Evolutionary conservation across 2,797 vertebrate species (phyloP).

Genomic region (Enteromius fasciolatus): DNA sequence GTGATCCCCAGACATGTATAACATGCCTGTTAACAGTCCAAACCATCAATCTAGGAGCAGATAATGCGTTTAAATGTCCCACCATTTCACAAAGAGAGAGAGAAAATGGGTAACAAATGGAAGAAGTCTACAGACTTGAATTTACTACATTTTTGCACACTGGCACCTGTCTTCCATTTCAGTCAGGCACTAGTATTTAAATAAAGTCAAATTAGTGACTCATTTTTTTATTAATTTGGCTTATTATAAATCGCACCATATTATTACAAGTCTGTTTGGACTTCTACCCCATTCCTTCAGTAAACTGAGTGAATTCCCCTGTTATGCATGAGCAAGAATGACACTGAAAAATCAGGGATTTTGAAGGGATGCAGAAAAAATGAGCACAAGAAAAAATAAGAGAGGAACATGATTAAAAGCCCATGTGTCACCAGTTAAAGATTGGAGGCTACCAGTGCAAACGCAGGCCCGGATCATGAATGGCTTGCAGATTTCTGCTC

Average conservation of each 20-base stretch:
- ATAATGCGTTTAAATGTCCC: constrained; percentile 38
- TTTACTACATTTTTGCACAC: neutral
- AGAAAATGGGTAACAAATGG: neutral
- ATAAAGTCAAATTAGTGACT: neutral
- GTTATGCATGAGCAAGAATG: neutral
- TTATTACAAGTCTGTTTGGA: neutral
- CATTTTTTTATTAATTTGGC: neutral
- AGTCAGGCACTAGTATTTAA: neutral
- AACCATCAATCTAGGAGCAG: constrained; percentile 60
- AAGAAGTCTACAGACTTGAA: neutral
- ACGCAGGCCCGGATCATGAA: constrained; percentile 47
- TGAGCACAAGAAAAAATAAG: constrained; percentile 7
- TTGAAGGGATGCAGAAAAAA: constrained; percentile 25
- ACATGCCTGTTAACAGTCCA: constrained; percentile 63
- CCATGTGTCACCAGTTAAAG: constrained; percentile 69
- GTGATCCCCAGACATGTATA: constrained; percentile 58
- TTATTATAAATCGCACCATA: neutral
- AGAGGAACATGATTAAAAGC: constrained; percentile 63
- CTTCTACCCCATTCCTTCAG: neutral
- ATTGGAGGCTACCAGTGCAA: constrained; percentile 58
- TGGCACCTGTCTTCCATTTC: neutral
- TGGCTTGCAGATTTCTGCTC: constrained; percentile 62
- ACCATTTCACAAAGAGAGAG: constrained; percentile 26
- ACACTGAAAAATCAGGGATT: constrained; percentile 12
- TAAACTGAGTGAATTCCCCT: neutral